Evolutionary conservation across 2,113 vertebrate species (phyloP).

Genomic region (Chaetorhynchus papuensis): DNA sequence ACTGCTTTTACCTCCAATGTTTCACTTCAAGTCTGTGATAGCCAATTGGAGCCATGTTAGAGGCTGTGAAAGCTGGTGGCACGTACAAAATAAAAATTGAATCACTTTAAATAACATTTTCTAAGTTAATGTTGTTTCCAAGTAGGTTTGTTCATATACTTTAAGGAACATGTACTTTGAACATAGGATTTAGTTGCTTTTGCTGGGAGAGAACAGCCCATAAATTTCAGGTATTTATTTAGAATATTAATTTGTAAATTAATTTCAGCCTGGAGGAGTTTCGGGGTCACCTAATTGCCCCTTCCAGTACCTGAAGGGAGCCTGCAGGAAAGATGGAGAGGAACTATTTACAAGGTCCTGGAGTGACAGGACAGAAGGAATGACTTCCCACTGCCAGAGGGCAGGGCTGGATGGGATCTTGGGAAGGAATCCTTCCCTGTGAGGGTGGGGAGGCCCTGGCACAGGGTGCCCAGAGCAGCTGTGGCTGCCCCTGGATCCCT

Average conservation of each 20-base stretch:
- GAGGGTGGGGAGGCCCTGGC: not conserved
- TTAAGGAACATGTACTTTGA: not conserved
- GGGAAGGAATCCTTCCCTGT: not conserved
- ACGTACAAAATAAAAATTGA: not conserved
- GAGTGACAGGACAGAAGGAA: not conserved
- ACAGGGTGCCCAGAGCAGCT: not conserved
- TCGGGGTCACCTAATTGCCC: accelerated
- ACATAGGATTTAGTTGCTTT: not conserved
- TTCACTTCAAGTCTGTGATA: not conserved
- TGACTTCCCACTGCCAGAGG: not conserved
- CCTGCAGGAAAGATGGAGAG: not conserved
- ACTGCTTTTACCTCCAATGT: not conserved
- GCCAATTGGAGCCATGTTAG: not conserved
- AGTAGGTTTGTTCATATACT: not conserved
- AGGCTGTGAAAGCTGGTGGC: not conserved
- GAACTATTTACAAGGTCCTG: not conserved
- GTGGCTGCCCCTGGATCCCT: not conserved
- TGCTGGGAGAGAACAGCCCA: accelerated
- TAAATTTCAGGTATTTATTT: not conserved
- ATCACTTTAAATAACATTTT: not conserved
- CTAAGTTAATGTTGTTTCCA: not conserved
- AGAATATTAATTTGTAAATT: not conserved
- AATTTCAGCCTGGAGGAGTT: not conserved
- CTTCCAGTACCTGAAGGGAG: not conserved
- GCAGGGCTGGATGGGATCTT: not conserved